Evolutionary conservation across 2,797 vertebrate genomes (phyloP).

Genomic region (Carapus acus): DNA sequence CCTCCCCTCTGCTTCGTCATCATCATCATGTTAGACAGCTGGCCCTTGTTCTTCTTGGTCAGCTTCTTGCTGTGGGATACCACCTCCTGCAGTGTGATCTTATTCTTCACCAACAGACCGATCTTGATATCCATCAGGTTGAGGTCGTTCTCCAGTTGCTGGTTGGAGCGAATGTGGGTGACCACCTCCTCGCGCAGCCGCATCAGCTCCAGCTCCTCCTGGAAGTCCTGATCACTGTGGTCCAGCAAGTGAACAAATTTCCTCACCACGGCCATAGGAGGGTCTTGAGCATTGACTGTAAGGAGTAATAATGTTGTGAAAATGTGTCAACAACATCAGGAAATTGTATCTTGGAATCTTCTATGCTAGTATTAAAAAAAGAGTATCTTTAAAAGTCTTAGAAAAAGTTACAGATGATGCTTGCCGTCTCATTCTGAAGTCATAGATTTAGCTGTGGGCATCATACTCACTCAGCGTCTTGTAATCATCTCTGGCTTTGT

Average conservation of each 20-base stretch:
- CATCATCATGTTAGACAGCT: conserved; percentile 97
- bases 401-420: too few relatives aligned
- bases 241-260: conserved; percentile 97
- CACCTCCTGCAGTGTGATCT: conserved; percentile 96
- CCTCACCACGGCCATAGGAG: conserved; percentile 92
- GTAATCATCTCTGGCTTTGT: conserved; percentile 97
- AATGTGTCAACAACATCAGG: too few relatives aligned
- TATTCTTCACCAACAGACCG: conserved; percentile 95
- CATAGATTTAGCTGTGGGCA: background rate
- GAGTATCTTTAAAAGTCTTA: too few relatives aligned
- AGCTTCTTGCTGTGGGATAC: conserved; percentile 98
- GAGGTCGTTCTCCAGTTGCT: conserved; percentile 96
- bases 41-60: conserved; percentile 95
- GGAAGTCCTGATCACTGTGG: conserved; percentile 98
- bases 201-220: conserved; percentile 96
- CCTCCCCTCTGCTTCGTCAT: conserved; percentile 93
- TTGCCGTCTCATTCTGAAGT: too few relatives aligned
- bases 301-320: background rate
- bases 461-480: conserved; percentile 93
- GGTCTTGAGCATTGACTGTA: conserved; percentile 86
- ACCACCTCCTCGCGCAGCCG: conserved; percentile 91
- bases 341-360: too few relatives aligned
- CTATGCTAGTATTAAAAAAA: too few relatives aligned
- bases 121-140: conserved; percentile 99
- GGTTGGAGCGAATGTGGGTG: conserved; percentile 95